Percentiles rank a stretch among this genome's conserved stretches.
phyloP scores from a whole-genome alignment of 2,113 vertebrate species.

The Sinosuthora webbiana region DNA sequence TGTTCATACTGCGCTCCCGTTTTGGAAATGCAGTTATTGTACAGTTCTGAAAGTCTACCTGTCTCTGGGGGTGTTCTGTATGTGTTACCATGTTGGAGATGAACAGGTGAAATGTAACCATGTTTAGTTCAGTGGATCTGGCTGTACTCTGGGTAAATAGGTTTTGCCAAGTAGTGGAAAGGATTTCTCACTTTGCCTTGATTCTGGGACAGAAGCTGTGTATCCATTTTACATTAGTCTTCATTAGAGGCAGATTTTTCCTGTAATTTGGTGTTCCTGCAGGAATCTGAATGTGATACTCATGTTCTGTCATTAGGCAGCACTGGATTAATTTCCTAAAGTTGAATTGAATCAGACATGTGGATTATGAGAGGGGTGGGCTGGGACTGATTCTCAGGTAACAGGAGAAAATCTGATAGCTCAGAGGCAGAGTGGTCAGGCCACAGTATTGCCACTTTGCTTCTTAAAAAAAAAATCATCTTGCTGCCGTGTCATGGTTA shows the following conservation, averaged over 20 bases:
- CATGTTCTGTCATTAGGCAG: background rate
- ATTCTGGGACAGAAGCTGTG: background rate
- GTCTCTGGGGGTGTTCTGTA: background rate
- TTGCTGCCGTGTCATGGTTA: background rate
- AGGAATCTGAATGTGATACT: background rate
- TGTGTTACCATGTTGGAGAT: accelerated
- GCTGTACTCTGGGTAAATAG: background rate
- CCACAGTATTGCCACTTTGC: background rate
- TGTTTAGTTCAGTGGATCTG: background rate
- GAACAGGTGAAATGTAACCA: accelerated
- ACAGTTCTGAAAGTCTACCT: background rate
- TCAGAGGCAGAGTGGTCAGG: background rate
- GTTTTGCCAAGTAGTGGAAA: background rate
- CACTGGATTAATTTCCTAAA: background rate
- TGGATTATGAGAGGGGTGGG: background rate
- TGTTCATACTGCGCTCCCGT: background rate
- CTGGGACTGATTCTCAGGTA: background rate
- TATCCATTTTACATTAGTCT: background rate
- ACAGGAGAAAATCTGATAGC: background rate
- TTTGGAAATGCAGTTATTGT: no score
- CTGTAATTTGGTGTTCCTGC: background rate
- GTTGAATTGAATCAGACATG: background rate
- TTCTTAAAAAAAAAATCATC: background rate
- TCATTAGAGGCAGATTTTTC: background rate
- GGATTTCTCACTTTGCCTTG: background rate